Evolutionary conservation across 2,113 vertebrate genomes (phyloP).

Genomic region (Bubo bubo): DNA sequence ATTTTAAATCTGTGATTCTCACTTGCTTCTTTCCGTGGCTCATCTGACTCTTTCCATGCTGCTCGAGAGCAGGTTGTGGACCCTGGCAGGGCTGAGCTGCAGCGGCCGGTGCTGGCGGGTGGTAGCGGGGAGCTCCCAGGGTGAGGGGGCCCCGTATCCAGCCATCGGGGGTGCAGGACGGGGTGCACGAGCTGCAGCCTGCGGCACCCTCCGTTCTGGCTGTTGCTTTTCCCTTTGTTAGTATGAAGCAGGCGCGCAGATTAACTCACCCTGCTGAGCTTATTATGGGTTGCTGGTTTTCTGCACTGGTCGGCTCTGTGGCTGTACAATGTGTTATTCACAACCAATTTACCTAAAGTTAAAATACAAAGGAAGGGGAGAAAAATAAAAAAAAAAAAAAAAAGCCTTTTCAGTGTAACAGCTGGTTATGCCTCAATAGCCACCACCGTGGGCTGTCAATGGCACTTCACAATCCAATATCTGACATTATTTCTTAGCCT

Average conservation of each 20-base stretch:
- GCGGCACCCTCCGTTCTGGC: rapidly evolving
- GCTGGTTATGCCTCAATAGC: background rate
- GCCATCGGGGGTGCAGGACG: background rate
- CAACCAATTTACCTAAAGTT: background rate
- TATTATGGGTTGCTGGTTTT: background rate
- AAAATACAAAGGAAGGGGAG: background rate
- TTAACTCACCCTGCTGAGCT: background rate
- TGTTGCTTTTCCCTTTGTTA: background rate
- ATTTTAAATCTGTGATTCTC: background rate
- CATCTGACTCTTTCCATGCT: background rate
- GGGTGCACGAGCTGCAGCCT: background rate
- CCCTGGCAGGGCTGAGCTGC: background rate
- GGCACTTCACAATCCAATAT: background rate
- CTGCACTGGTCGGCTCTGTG: background rate
- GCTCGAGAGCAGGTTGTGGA: background rate
- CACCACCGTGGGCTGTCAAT: rapidly evolving
- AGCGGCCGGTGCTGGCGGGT: rapidly evolving
- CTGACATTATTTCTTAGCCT: background rate
- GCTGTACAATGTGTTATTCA: background rate
- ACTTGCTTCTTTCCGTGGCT: rapidly evolving
- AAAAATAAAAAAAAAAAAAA: background rate
- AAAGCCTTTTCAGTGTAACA: background rate
- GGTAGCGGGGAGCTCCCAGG: rapidly evolving
- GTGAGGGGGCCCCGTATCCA: rapidly evolving
- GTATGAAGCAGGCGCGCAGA: rapidly evolving